Base-by-base conservation (phyloP, 2,113 vertebrate genomes). In the Stegostoma tigrinum region DNA sequence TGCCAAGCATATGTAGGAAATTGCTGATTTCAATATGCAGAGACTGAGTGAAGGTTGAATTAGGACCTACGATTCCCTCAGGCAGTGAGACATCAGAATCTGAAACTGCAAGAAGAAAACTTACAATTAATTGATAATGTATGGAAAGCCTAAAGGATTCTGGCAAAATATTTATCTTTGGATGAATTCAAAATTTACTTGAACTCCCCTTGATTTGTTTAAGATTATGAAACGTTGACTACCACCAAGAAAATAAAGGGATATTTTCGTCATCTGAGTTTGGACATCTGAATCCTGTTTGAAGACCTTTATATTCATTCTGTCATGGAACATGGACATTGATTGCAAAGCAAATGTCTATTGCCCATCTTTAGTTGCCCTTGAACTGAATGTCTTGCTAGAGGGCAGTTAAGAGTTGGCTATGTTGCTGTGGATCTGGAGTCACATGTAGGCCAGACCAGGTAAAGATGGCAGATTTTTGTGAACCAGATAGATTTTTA, bases 11-110 rank as follows among this genome's bases (percentile, higher is more conserved):
- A 10, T 67, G 61, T 93, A 67, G 89, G 55, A 93, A 83, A 83
- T 42, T 93, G 64, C 64, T 66, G 89, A 93, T 93, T 38, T 93
- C 89, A 66, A 93, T 38, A 93, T 67, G 10, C 89, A 93, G 89
- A 93, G 89, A 93, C 34, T 42, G 89, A 38, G 61, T 19, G 61
- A 66, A 66, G 66, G 64, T 38, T 66, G 89, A 66, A 93, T 38
- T 90, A 67, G 66, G 34, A 45, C 66, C n/a, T 93, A 38, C 8
- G 61, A 21, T 42, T n/a, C 89, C 8, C 61, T 23, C 34, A 38
- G 89, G 61, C 38, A 93, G 89, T 34, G 1, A 66, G 61, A 66
- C 64, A 66, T 93, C 89, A 66, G 67, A 93, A 93, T 5, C 89
- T 66, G 61, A 38, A 93, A 66, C 34, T 38, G 21, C 89, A 67